Percentiles rank a stretch among this genome's conserved stretches.
These are phyloP conservation scores for Trissolcus basalis DNA, from an alignment of 1,140 invertebrate genomes.

Conservation along the genomic window DNA sequence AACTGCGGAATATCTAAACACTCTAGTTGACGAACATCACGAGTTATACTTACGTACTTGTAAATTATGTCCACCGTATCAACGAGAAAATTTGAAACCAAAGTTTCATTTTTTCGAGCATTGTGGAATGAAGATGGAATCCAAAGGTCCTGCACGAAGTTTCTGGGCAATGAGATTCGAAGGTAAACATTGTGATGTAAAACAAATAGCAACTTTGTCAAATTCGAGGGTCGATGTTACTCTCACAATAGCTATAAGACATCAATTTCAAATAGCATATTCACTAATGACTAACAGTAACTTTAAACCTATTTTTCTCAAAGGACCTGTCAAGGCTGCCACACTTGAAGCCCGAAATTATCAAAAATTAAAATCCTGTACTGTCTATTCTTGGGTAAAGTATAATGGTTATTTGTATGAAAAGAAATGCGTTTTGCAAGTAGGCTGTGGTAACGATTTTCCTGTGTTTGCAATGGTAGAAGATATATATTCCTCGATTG, in stretches of 20 bases:
- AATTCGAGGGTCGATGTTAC: conserved; percentile 7
- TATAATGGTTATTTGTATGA: too few relatives aligned
- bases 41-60: not conserved
- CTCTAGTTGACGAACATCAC: conserved; percentile 72
- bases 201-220: conserved; percentile 6
- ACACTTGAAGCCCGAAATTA: too few relatives aligned
- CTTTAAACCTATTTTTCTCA: too few relatives aligned
- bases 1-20: conserved; percentile 83
- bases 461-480: too few relatives aligned
- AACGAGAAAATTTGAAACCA: conserved; percentile 80
- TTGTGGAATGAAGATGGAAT: not conserved
- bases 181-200: conserved; percentile 2
- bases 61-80: not conserved
- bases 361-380: too few relatives aligned
- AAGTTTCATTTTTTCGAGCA: conserved; percentile 1
- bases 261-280: not conserved
- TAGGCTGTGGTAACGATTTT: too few relatives aligned
- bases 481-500: too few relatives aligned
- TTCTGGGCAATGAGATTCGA: conserved; percentile 11
- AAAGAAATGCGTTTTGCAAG: too few relatives aligned
- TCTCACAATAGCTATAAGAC: conserved; percentile 7
- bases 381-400: too few relatives aligned
- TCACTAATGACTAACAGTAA: too few relatives aligned
- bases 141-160: not conserved
- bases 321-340: too few relatives aligned